Evolutionary conservation across 2,113 vertebrate genomes (phyloP), one percentile per base, ranked within the genome.

Genomic region (Sarotherodon lohbergeri): DNA sequence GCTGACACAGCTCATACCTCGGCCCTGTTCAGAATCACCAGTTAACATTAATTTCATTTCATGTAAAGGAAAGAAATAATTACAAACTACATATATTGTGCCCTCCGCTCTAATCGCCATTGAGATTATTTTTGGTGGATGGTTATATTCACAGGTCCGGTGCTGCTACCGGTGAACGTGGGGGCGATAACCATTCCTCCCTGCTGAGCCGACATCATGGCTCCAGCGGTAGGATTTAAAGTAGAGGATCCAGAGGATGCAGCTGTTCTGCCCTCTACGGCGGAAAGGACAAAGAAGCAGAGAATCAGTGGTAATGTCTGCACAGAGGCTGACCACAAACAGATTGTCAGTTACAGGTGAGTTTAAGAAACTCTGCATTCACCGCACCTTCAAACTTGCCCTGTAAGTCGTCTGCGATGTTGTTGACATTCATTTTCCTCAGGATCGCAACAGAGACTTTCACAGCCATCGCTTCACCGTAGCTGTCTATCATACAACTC

Each of bases 151-250:
- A 3, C 5, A 17, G 85, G 1, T 41, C 86, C 88, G 2, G 7
- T 1, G 12, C 14, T 22, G 71, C 27, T 1, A 8, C 24, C 9
- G 2, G 0, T 9, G 22, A 91, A 0, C 0, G 1, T 41, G 1
- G 94, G 92, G 4, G 91, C 73, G 1, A 94, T 1, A 34, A 94
- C 11, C 8, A 89, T 3, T 4, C 80, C 4, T 54, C 79, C 55
- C 0, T n/a, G 3, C 19, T 88, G 19, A 82, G 92, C 93, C 2
- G 7, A 29, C 0, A 93, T 14, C 2, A 59, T 0, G 3, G 3
- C 3, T 9, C 32, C 10, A 66, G 63, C 2, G 3, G 66, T 1
- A 52, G 39, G 3, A 59, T 78, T n/a, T 8, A 41, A 17, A 6
- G 2, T 14, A 56, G 83, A 52, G 27, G 84, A 39, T 63, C 56